Evolutionary conservation across 2,113 vertebrate genomes (phyloP).

Genomic region (Lophura nycthemera): DNA sequence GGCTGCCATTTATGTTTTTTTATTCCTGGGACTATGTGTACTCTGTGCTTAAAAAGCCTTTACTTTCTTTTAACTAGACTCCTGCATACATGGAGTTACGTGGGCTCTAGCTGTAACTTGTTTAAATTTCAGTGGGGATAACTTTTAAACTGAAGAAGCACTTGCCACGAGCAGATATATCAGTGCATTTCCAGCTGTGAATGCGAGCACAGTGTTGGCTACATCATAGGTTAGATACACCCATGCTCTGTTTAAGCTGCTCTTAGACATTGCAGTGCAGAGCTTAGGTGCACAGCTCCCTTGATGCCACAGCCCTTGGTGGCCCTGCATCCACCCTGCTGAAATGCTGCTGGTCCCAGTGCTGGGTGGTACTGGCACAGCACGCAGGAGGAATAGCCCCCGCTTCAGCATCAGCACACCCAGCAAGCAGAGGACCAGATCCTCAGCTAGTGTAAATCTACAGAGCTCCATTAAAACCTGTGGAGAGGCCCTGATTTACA

Average conservation of each 20-base stretch:
- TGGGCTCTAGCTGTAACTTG: not conserved
- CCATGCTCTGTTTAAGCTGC: not conserved
- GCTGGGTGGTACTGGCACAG: not conserved
- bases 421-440: not conserved
- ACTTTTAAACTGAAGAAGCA: not conserved
- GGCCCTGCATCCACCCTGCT: not conserved
- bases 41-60: not conserved
- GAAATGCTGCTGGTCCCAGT: not conserved
- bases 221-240: not conserved
- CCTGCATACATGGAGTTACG: not conserved
- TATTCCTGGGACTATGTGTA: not conserved
- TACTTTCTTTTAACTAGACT: not conserved
- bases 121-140: not conserved
- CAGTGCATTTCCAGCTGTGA: not conserved
- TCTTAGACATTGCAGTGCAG: not conserved
- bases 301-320: not conserved
- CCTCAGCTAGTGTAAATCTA: not conserved
- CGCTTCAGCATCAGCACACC: not conserved
- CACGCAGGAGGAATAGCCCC: not conserved
- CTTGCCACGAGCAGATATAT: not conserved
- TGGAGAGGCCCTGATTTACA: constrained; percentile 20
- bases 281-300: not conserved
- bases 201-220: not conserved
- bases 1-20: not conserved
- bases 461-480: not conserved